Conservation (phyloP, 2,113 vertebrate species). For the Xiphophorus hellerii region DNA sequence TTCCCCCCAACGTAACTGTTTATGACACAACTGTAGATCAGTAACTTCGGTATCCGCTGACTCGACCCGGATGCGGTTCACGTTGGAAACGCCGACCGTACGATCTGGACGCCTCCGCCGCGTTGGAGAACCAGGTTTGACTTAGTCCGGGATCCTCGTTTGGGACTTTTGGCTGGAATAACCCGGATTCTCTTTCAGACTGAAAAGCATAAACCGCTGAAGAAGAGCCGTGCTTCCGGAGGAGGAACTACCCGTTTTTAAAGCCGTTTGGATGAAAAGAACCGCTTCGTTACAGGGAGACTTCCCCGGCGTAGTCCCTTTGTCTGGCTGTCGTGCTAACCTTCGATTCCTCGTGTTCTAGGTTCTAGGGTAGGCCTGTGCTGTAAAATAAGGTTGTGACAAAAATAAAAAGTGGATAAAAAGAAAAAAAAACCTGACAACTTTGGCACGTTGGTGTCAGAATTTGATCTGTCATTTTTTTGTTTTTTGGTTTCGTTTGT, state of each 20-base stretch:
- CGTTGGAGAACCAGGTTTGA: constrained; percentile 9
- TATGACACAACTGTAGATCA: constrained; percentile 74
- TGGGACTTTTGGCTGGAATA: constrained; percentile 54
- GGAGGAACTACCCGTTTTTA: constrained; percentile 69
- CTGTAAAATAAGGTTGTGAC: constrained; percentile 80
- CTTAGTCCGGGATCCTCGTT: constrained; percentile 42
- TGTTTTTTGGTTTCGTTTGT: constrained; percentile 59
- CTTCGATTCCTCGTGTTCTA: constrained; percentile 78
- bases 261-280: constrained; percentile 64
- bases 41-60: constrained; percentile 28
- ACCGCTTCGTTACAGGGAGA: constrained; percentile 72
- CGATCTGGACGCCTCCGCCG: constrained; percentile 37
- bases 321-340: constrained; percentile 83
- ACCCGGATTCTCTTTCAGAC: constrained; percentile 57
- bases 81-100: constrained; percentile 10
- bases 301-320: constrained; percentile 73
- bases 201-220: constrained; percentile 34
- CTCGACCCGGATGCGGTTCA: constrained; percentile 32
- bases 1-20: constrained; percentile 9
- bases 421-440: constrained; percentile 42
- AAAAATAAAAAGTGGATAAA: constrained; percentile 58
- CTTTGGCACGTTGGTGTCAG: constrained; percentile 75
- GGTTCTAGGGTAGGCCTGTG: constrained; percentile 81
- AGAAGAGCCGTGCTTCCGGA: constrained; percentile 59
- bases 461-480: constrained; percentile 50